Percentiles rank a stretch among this genome's conserved stretches.
phyloP scores from a whole-genome alignment of 2,888 invertebrate genomes.

The Leptothorax acervorum region DNA sequence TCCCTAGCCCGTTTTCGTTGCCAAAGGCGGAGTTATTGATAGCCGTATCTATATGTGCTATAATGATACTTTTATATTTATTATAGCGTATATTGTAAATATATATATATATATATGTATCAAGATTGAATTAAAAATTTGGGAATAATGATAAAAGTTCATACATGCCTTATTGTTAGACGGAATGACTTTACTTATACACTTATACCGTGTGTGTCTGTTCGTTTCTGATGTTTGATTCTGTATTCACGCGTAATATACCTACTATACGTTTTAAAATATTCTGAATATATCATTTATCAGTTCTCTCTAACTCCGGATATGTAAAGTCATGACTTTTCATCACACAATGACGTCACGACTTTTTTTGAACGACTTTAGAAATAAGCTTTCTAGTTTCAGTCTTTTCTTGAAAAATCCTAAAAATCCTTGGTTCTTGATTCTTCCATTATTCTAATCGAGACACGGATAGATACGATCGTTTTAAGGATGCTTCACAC shows the following conservation, averaged over 20 bases:
- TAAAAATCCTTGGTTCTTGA: no score
- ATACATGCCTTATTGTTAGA: neutral
- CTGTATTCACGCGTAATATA: neutral
- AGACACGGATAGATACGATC: no score
- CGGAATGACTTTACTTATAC: neutral
- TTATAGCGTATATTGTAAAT: neutral
- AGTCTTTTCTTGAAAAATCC: neutral
- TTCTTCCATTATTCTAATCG: no score
- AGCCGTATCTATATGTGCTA: neutral
- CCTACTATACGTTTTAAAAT: neutral
- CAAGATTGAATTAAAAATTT: neutral
- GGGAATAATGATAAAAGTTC: neutral
- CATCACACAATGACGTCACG: no score
- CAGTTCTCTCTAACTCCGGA: neutral
- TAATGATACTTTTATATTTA: neutral
- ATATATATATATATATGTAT: no score
- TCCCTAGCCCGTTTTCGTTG: neutral
- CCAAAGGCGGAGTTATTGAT: constrained; percentile 20
- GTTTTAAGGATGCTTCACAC: no score
- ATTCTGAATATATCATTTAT: constrained; percentile 17
- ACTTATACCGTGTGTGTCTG: neutral
- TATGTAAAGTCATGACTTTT: no score
- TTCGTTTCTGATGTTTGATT: neutral
- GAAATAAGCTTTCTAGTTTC: neutral
- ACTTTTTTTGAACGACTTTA: no score